Evolutionary conservation across 2,888 invertebrate genomes (phyloP).

Genomic region (Mayetiola destructor): DNA sequence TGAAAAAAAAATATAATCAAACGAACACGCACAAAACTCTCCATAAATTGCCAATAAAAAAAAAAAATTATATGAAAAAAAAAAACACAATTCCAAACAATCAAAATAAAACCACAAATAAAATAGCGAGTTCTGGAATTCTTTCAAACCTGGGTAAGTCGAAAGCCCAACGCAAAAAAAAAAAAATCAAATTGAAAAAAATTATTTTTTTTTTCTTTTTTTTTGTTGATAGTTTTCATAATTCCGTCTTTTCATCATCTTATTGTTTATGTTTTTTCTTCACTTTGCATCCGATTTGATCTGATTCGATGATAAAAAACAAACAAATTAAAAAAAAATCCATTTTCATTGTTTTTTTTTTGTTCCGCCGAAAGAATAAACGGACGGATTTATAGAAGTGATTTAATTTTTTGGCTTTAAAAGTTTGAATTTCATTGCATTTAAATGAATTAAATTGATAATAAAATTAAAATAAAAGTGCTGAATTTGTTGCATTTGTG

Average conservation of each 20-base stretch:
- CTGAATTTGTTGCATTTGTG: no score
- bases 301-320: constrained; percentile 1
- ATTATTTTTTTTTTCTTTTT: constrained; percentile 8
- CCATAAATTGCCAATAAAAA: constrained; percentile 16
- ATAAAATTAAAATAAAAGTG: no score
- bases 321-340: no score
- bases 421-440: no score
- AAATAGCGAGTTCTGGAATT: constrained; percentile 94
- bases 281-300: background rate
- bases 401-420: no score
- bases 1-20: constrained; percentile 13
- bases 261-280: background rate
- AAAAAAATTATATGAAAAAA: constrained; percentile 17
- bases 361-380: no score
- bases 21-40: constrained; percentile 20
- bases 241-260: constrained; percentile 2
- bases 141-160: constrained; percentile 97
- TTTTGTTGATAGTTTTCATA: background rate
- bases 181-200: constrained; percentile 20
- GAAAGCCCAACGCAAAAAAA: constrained; percentile 37
- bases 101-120: constrained; percentile 20
- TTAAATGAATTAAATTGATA: no score
- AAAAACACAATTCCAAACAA: background rate
- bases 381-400: no score
- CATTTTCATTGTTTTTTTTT: no score